Evolutionary conservation across 2,113 vertebrate genomes (phyloP).

Genomic region (Microtus richardsoni): DNA sequence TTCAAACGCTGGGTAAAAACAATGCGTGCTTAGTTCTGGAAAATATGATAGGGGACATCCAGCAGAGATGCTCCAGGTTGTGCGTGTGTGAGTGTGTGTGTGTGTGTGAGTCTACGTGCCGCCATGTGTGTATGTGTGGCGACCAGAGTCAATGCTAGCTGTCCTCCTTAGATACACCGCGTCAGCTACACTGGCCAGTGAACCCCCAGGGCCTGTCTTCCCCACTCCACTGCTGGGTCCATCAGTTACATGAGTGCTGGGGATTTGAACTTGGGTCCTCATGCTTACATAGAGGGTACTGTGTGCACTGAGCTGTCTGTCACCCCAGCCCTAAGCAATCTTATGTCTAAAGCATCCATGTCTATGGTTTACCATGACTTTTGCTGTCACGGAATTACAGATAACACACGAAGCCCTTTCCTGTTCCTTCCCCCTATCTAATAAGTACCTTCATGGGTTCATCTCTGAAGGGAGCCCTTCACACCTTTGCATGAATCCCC

Average conservation of each 20-base stretch:
- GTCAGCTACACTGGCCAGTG: background rate
- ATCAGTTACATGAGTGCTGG: too few species aligned
- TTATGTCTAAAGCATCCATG: background rate
- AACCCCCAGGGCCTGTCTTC: background rate
- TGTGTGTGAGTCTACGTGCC: background rate
- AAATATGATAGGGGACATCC: background rate
- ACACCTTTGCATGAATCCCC: rapidly evolving
- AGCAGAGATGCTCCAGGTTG: background rate
- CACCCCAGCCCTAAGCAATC: background rate
- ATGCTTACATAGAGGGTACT: too few species aligned
- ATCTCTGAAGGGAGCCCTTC: too few species aligned
- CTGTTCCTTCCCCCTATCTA: background rate
- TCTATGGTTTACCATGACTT: background rate
- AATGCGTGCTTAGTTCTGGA: background rate
- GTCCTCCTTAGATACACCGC: background rate
- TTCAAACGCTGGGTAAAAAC: slow-evolving; percentile 21
- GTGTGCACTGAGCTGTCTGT: background rate
- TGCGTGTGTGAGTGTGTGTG: rapidly evolving
- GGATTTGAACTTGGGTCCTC: background rate
- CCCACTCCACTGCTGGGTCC: background rate
- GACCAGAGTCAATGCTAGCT: background rate
- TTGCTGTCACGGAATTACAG: background rate
- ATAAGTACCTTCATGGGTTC: too few species aligned
- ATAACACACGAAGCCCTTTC: background rate
- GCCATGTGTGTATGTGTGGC: background rate